Evolutionary conservation across 2,113 vertebrate species (phyloP), one percentile per base, ranked within the genome.

Genomic region (Chamaetylas fuelleborni): DNA sequence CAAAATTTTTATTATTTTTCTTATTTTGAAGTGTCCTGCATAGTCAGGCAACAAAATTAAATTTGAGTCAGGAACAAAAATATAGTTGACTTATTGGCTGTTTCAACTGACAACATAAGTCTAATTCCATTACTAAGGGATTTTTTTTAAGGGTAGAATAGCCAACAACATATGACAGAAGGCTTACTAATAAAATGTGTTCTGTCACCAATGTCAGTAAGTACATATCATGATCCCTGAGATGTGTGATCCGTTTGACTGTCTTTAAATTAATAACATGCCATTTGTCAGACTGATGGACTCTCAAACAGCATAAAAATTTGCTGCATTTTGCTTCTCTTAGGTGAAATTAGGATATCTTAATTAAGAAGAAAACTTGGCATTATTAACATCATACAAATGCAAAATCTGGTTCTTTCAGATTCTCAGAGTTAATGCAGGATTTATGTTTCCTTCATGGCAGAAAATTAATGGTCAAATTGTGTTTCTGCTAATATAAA

Each of bases 181-280:
- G 86, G 22, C 38, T 96, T 88, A 82, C 64, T 94, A 97, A 92
- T 77, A 31, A 92, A 96, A 96, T 93, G 38, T 58, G 36, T 93
- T 97, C 51, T 95, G 92, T 93, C 81, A 93, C 22, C 67, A 90
- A 23, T 56, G 80, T 84, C 78, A 96, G 20, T 56, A 94, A 48
- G 56, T 85, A 34, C 29, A 26, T 91, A 56, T 47, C 96, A 65
- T 79, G 83, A 90, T n/a, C 23, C 50, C 56, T 86, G 72, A 95
- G 64, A 94, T 51, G n/a, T 62, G 33, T 76, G 84, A 93, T 95
- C 47, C 67, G 48, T 94, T 94, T 95, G 65, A 76, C 64, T 93
- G 54, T 76, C 67, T 90, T 81, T 90, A 93, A 96, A 89, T 95
- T 60, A 94, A 51, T 77, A 90, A 88, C 45, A 84, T 82, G 14